Evolutionary conservation across 1,140 invertebrate genomes (phyloP), one percentile per base, ranked within the genome.

Genomic region (Drosophila novamexicana): DNA sequence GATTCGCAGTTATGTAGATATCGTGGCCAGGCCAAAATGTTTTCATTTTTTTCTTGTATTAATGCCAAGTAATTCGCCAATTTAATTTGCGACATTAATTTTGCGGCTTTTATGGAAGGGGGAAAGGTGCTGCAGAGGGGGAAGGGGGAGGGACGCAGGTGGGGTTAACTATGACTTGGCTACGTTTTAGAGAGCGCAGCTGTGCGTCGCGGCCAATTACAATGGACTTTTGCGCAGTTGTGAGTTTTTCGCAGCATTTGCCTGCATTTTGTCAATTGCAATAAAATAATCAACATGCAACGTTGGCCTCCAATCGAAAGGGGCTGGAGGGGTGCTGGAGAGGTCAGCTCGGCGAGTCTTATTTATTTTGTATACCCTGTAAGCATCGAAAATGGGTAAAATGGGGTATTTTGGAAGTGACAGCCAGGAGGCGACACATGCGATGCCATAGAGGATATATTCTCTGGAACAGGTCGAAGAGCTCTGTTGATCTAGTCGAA

Each of bases 211-310:
- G 34, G 56, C 39, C 70, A 68, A 73, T 73, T 73, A 73, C 70
- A 73, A 61, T 68, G 56, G 34, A 56, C 12, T 65, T 65, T 71
- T 71, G 52, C 29, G 58, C 40, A 63, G 70, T 74, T 77, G 70
- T 75, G 58, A 36, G 50, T 56, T 58, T 52, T 37, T 56, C 22
- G 39, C 40, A 32, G 56, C 22, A 45, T 58, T 65, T 65, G 53
- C 53, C 75, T 37, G 72, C 79, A 79, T 81, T 81, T 79, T 81
- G 79, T 79, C 77, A 81, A 81, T 81, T 79, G 79, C 74, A 81
- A 81, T 79, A 77, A 81, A 81, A 81, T 81, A 79, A 79, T 79
- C 77, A 79, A 73, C 77, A 68, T 79, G 74, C 77, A 76, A 72
- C 62, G 56, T 32, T 61, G 40, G 64, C 39, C 49, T 18, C 50